phyloP scores from a whole-genome alignment of 37 sponge, comb jelly and placozoan genomes.

The Spongia lamella region DNA sequence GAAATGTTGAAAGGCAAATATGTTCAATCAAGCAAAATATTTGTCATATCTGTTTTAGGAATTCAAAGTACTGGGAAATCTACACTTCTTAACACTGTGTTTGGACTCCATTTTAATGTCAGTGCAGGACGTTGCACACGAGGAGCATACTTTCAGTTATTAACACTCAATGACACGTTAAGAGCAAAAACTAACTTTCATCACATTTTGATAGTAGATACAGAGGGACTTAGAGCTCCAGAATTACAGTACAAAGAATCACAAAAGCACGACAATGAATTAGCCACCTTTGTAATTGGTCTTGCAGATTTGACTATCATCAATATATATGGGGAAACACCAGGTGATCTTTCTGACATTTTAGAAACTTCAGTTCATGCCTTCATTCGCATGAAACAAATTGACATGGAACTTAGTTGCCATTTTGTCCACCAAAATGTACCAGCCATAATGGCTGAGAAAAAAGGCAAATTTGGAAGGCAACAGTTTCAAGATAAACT shows the following conservation, averaged over 20 bases:
- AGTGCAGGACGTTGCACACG: constrained; percentile 48
- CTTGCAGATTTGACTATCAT: constrained; percentile 28
- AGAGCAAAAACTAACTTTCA: constrained; percentile 1
- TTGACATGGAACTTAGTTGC: constrained; percentile 19
- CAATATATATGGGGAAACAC: constrained; percentile 41
- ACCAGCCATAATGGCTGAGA: background rate
- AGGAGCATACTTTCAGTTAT: constrained; percentile 44
- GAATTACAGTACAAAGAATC: constrained; percentile 7
- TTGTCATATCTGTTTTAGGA: constrained; percentile 26
- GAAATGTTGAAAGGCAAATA: background rate
- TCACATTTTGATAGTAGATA: constrained; percentile 34
- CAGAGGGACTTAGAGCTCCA: constrained; percentile 49
- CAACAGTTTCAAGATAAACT: constrained; percentile 12
- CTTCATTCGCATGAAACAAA: constrained; percentile 39
- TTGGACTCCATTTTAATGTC: constrained; percentile 42
- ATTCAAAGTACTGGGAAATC: constrained; percentile 49
- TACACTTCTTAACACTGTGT: constrained; percentile 40
- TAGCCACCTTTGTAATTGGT: constrained; percentile 43
- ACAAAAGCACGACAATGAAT: constrained; percentile 39
- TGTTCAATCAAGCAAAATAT: background rate
- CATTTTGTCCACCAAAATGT: constrained; percentile 59
- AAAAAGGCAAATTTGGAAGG: constrained; percentile 23
- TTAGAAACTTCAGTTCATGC: constrained; percentile 34
- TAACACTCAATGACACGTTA: constrained; percentile 14
- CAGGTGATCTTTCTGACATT: constrained; percentile 26